A percentile compares a stretch with the other conserved stretches of the same genome.
Conservation (phyloP, 2,888 invertebrate genomes). For the Clunio marinus region DNA sequence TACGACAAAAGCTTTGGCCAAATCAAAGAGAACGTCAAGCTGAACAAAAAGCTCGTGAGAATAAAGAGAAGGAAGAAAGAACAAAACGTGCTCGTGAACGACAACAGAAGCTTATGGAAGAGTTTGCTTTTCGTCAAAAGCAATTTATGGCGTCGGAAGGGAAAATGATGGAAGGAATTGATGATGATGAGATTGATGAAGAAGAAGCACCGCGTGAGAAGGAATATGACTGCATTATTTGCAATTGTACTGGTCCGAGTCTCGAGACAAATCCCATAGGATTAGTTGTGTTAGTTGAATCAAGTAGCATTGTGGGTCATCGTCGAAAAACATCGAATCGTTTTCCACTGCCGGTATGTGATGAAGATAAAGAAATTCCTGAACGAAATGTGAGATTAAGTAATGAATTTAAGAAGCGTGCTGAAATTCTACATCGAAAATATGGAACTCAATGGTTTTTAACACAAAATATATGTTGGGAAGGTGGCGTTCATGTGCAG, state of each 20-base stretch:
- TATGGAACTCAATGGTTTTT: slow-evolving; percentile 70
- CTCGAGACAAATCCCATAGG: slow-evolving; percentile 81
- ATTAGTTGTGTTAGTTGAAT: slow-evolving; percentile 76
- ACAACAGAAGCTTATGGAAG: slow-evolving; percentile 87
- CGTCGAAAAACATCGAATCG: slow-evolving; percentile 53
- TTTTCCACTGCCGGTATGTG: slow-evolving; percentile 58
- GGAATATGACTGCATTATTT: slow-evolving; percentile 93
- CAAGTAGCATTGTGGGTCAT: slow-evolving; percentile 85
- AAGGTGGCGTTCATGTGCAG: slow-evolving; percentile 88
- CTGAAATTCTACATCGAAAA: slow-evolving; percentile 70
- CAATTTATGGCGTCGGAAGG: slow-evolving; percentile 78
- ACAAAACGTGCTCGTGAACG: slow-evolving; percentile 79
- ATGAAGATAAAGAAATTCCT: slow-evolving; percentile 59
- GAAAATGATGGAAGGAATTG: slow-evolving; percentile 55
- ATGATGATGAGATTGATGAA: slow-evolving; percentile 57
- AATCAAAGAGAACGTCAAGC: slow-evolving; percentile 73
- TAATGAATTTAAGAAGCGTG: slow-evolving; percentile 70
- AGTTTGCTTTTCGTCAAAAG: slow-evolving; percentile 86
- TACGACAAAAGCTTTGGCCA: slow-evolving; percentile 74
- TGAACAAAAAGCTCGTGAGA: slow-evolving; percentile 62
- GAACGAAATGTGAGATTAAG: slow-evolving; percentile 63
- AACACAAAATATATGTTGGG: slow-evolving; percentile 77
- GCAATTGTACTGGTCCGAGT: slow-evolving; percentile 84
- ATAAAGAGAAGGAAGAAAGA: slow-evolving; percentile 74
- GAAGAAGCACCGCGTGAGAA: slow-evolving; percentile 59